Evolutionary conservation across 2,113 vertebrate genomes (phyloP).

Genomic region (Tonatia bakeri): DNA sequence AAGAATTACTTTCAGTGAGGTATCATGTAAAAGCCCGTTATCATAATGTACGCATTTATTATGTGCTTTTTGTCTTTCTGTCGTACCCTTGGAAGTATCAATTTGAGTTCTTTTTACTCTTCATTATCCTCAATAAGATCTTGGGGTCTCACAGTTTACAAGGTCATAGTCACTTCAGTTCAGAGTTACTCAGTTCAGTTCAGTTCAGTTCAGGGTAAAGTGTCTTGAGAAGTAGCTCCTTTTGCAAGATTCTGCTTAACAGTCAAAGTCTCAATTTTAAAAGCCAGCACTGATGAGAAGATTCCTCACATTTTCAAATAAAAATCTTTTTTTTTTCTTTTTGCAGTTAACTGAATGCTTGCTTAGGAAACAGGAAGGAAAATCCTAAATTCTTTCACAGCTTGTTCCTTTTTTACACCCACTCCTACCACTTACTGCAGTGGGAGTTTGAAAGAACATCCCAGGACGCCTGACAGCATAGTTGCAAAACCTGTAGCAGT

Average conservation of each 20-base stretch:
- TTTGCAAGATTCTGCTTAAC: neutral
- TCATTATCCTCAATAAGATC: neutral
- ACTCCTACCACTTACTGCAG: neutral
- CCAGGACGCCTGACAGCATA: neutral
- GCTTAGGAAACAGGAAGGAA: neutral
- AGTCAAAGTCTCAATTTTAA: neutral
- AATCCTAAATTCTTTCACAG: neutral
- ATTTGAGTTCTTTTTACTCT: neutral
- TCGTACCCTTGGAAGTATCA: neutral
- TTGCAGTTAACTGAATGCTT: neutral
- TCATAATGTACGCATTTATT: neutral
- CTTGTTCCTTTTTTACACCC: neutral
- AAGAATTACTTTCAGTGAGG: neutral
- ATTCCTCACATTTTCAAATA: neutral
- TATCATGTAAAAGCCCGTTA: neutral
- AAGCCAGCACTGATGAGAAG: neutral
- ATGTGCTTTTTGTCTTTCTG: neutral
- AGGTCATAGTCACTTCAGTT: neutral
- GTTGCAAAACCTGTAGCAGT: conserved; percentile 26
- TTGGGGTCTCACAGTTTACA: neutral
- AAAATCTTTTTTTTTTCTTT: neutral
- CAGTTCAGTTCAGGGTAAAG: too few relatives aligned
- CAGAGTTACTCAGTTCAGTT: too few relatives aligned
- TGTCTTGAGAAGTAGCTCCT: neutral
- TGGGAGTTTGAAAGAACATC: neutral